Base-by-base conservation (phyloP, 2,113 vertebrate species). In the Aplodontia rufa region DNA sequence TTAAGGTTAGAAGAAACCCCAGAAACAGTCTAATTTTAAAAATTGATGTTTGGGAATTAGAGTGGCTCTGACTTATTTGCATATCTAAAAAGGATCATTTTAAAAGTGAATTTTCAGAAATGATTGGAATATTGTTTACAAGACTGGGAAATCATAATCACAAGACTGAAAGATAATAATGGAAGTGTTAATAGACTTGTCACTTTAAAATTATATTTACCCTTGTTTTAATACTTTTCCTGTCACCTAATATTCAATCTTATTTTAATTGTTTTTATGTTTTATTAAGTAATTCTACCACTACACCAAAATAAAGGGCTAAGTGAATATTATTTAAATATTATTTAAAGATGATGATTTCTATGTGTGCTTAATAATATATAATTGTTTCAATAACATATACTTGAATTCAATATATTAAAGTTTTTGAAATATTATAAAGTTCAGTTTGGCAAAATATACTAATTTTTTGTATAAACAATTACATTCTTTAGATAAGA, bases 121-220 rank as follows among this genome's bases (percentile, higher is more conserved):
- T 87, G 30, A 95, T 69, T 82, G 26, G 7, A 45, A 64, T 62
- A 64, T 53, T 74, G 9, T 35, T 93, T 47, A 74, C 13, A 30
- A 72, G 75, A 40, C 26, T 66, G 11, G 6, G 45, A 90, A 74
- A 90, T 53, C 84, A 37, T 75, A 35, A 75, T 66, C 72, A 53
- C 1, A 53, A 93, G 32, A 74, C 55, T 80, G 69, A 49, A 82
- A 93, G 37, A 81, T 64, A 79, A 68, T 74, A 30, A 62, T 5
- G 28, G 55, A 42, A 32, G 24, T 60, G 62, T 71, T 60, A 91
- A 71, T 64, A 78, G 62, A 66, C 22, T 91, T 87, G 8, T 72
- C 71, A 93, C 7, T 91, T 79, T 76, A 69, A 76, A 90, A 47
- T 87, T 71, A 49, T 79, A 88, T 49, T 83, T 83, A 9, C 58